Evolutionary conservation across 2,888 invertebrate genomes (phyloP).

Genomic region (Cabera pusaria): DNA sequence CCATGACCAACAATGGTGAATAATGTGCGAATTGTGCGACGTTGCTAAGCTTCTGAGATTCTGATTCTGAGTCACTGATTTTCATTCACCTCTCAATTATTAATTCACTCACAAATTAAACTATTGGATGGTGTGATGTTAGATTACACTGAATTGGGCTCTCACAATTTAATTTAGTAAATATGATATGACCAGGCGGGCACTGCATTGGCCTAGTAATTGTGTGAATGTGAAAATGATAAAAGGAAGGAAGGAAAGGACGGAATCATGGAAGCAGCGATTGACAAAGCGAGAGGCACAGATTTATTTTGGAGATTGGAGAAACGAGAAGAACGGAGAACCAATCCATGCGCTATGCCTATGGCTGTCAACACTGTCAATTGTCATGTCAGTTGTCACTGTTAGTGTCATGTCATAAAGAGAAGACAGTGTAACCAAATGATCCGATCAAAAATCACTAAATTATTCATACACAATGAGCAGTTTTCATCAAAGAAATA

Average conservation of each 20-base stretch:
- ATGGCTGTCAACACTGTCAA: too few species aligned
- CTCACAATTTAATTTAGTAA: constrained; percentile 1
- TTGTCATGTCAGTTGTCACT: too few species aligned
- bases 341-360: too few species aligned
- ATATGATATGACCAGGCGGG: too few species aligned
- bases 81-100: too few species aligned
- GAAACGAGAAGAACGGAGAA: constrained; percentile 4
- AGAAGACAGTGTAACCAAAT: too few species aligned
- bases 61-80: neutral
- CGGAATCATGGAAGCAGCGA: too few species aligned
- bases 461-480: too few species aligned
- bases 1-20: constrained; percentile 19
- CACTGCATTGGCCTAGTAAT: neutral
- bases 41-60: constrained; percentile 19
- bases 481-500: too few species aligned
- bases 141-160: neutral
- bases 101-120: too few species aligned
- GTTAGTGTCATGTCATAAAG: too few species aligned
- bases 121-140: neutral
- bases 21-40: constrained; percentile 12
- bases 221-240: neutral
- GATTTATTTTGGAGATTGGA: constrained; percentile 7
- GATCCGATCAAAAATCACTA: too few species aligned
- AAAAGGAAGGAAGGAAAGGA: constrained; percentile 5
- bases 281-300: constrained; percentile 2